phyloP scores from a whole-genome alignment of 2,113 vertebrate species.

The Cinclus mexicanus region DNA sequence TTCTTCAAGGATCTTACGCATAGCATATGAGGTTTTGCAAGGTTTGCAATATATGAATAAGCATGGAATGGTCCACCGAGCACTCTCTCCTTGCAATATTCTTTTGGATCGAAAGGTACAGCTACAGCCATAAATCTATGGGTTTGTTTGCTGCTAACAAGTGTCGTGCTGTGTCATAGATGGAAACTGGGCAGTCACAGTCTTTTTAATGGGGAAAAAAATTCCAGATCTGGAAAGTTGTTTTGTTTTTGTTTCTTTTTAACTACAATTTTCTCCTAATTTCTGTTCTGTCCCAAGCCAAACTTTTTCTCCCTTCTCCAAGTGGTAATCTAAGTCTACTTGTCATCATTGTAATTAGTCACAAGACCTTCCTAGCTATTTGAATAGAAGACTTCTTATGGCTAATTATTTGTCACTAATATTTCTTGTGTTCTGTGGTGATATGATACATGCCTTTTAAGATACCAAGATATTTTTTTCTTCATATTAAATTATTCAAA shows the following conservation, averaged over 20 bases:
- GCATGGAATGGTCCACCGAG: slow-evolving; percentile 91
- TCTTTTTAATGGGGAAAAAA: neutral
- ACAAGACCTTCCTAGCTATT: neutral
- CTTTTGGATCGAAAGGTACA: slow-evolving; percentile 90
- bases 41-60: slow-evolving; percentile 93
- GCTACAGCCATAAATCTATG: neutral
- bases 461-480: neutral
- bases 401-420: neutral
- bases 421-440: neutral
- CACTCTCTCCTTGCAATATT: slow-evolving; percentile 88
- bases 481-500: neutral
- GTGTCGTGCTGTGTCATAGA: neutral
- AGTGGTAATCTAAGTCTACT: neutral
- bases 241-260: neutral
- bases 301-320: neutral
- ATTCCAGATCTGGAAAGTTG: neutral
- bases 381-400: neutral
- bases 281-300: neutral
- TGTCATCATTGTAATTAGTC: neutral
- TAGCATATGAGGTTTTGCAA: slow-evolving; percentile 90
- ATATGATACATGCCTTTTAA: neutral
- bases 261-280: neutral
- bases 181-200: neutral
- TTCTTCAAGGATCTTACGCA: slow-evolving; percentile 80
- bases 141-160: neutral